Percentiles rank a stretch among this genome's conserved stretches.
Conservation (phyloP, 2,113 vertebrate genomes). For the Xenus cinereus region DNA sequence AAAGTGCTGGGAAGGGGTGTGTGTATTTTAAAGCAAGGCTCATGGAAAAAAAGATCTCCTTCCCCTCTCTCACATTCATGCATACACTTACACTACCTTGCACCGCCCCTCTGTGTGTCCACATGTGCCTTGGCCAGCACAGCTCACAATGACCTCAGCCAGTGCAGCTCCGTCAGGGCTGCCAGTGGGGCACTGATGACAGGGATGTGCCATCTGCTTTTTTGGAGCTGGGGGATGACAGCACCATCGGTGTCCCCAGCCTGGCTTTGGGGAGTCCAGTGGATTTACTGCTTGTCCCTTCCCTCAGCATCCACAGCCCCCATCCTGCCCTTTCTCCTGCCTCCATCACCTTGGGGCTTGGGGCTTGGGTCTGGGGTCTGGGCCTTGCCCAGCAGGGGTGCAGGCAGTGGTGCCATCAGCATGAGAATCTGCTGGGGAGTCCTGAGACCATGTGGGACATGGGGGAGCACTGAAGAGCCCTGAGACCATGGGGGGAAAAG, state of each 20-base stretch:
- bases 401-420: background rate
- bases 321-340: background rate
- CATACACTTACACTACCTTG: background rate
- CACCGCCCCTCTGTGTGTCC: accelerated
- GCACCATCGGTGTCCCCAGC: background rate
- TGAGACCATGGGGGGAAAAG: background rate
- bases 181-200: accelerated
- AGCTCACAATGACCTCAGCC: background rate
- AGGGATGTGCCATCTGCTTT: background rate
- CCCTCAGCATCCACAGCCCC: no score
- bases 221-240: background rate
- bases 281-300: background rate
- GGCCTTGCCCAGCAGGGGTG: background rate
- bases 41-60: background rate
- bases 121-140: accelerated
- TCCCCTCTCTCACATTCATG: background rate
- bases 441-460: background rate
- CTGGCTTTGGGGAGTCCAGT: background rate
- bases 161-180: background rate
- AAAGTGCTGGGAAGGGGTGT: background rate
- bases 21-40: background rate
- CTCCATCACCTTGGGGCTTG: background rate
- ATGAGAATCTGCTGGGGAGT: background rate
- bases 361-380: background rate
- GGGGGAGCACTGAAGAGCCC: background rate